Conservation (phyloP, 2,797 vertebrate genomes). For the Acrossocheilus fasciatus region DNA sequence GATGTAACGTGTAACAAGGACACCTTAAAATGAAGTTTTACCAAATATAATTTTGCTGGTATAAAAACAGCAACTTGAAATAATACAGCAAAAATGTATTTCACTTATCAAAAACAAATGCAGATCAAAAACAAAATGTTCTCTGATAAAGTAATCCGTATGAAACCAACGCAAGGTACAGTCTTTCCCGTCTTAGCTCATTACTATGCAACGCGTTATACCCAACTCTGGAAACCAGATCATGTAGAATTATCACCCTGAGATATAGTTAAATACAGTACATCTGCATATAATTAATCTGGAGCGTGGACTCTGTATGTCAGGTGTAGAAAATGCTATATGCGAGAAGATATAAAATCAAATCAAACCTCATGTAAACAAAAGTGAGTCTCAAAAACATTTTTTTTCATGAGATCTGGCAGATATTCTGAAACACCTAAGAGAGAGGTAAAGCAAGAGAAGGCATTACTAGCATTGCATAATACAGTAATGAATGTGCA, state of each 20-base stretch:
- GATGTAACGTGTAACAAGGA: too few relatives aligned
- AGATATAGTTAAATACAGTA: background rate
- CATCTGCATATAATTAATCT: background rate
- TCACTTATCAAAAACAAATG: too few relatives aligned
- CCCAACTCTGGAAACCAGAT: background rate
- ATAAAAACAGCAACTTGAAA: too few relatives aligned
- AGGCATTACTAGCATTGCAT: background rate
- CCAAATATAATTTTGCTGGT: too few relatives aligned
- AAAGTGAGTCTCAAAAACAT: constrained; percentile 86
- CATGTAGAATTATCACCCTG: too few relatives aligned
- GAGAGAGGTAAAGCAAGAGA: background rate
- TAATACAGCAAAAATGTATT: too few relatives aligned
- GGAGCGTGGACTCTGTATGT: background rate
- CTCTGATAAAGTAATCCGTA: too few relatives aligned
- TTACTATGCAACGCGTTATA: too few relatives aligned
- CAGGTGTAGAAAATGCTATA: background rate
- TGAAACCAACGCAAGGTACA: too few relatives aligned
- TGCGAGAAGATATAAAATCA: background rate
- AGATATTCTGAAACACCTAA: constrained; percentile 77
- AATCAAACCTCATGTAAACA: constrained; percentile 87
- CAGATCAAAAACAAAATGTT: too few relatives aligned
- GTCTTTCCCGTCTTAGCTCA: too few relatives aligned
- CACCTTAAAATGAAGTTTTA: too few relatives aligned
- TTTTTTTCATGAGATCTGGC: constrained; percentile 76
- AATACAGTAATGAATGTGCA: background rate